Conservation (phyloP, 2,888 invertebrate genomes). For the Napeogenes sylphis region DNA sequence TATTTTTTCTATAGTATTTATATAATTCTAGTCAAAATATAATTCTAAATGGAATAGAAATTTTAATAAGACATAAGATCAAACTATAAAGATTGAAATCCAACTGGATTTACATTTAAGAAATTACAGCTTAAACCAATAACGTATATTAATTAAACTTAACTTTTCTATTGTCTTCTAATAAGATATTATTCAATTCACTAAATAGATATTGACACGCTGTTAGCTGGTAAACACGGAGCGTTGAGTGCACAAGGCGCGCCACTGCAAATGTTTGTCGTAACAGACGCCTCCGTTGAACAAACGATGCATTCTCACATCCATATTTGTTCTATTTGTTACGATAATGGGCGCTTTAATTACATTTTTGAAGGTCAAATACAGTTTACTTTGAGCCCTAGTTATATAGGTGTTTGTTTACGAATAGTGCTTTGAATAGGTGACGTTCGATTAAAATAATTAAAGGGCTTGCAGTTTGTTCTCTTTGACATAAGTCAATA, state of each 20-base stretch:
- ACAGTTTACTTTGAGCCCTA: conserved; percentile 20
- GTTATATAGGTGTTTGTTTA: conserved; percentile 9
- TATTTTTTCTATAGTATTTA: too few relatives aligned
- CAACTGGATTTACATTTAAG: too few relatives aligned
- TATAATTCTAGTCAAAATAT: too few relatives aligned
- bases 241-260: conserved; percentile 54
- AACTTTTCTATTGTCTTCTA: too few relatives aligned
- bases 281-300: conserved; percentile 41
- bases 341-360: conserved; percentile 67
- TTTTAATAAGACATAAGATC: too few relatives aligned
- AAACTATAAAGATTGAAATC: too few relatives aligned
- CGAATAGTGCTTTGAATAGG: not conserved
- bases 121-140: too few relatives aligned
- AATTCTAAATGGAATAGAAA: too few relatives aligned
- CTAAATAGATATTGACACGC: conserved; percentile 31
- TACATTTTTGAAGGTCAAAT: conserved; percentile 38
- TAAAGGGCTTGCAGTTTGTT: not conserved
- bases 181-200: not conserved
- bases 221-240: conserved; percentile 48
- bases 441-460: conserved; percentile 1
- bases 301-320: conserved; percentile 39
- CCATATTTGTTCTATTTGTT: conserved; percentile 61
- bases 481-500: too few relatives aligned
- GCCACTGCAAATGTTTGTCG: conserved; percentile 58
- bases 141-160: too few relatives aligned